Evolutionary conservation across 2,888 invertebrate species (phyloP).

Genomic region (Leptinotarsa haldemani): DNA sequence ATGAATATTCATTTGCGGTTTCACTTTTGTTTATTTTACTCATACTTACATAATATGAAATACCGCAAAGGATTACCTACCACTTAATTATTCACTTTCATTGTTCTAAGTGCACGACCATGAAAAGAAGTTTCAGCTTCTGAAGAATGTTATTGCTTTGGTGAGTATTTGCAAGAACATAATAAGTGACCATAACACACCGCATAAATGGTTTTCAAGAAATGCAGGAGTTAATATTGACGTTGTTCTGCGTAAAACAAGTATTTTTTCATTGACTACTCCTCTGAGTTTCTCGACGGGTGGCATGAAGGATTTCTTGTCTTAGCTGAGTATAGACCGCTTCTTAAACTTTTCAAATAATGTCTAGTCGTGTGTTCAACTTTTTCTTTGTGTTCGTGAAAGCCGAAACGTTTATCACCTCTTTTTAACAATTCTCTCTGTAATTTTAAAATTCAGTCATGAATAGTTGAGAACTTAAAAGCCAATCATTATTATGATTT

Average conservation of each 20-base stretch:
- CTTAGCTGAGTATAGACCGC: too few relatives aligned
- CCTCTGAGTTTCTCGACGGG: neutral
- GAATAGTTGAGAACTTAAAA: too few relatives aligned
- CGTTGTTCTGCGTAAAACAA: neutral
- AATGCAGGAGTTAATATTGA: neutral
- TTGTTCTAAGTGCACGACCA: neutral
- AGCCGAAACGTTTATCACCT: too few relatives aligned
- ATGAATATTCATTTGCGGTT: neutral
- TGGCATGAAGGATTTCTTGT: neutral
- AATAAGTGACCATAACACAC: conserved; percentile 6
- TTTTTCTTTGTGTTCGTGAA: too few relatives aligned
- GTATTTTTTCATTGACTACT: neutral
- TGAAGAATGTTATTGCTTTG: neutral
- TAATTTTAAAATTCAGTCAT: too few relatives aligned
- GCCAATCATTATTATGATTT: too few relatives aligned
- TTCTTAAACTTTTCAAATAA: too few relatives aligned
- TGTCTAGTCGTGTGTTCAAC: too few relatives aligned
- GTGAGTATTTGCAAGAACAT: neutral
- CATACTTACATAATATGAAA: neutral
- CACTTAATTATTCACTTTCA: conserved; percentile 1
- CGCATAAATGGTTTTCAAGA: neutral
- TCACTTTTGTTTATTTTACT: conserved; percentile 10
- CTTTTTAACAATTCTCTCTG: too few relatives aligned
- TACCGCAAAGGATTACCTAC: neutral
- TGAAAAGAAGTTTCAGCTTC: neutral